A percentile compares a stretch with the other conserved stretches of the same genome.
Conservation (phyloP, 1,140 invertebrate genomes). For the Aphelenchoides avenae region DNA sequence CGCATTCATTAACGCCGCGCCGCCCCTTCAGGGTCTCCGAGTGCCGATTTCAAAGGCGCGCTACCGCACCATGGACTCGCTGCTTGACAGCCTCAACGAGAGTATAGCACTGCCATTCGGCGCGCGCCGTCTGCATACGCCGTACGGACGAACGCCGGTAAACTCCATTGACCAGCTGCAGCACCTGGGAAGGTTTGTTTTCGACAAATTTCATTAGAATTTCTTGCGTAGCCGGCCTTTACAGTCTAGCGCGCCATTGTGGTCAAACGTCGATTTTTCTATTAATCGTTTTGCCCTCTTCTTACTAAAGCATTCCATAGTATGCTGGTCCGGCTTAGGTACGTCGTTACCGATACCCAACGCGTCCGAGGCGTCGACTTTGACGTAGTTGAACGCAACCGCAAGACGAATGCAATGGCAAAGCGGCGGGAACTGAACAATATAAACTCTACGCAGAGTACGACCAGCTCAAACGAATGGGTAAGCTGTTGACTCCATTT, state of each 20-base stretch:
- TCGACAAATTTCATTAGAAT: neutral
- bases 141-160: conserved; percentile 47
- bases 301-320: too few relatives aligned
- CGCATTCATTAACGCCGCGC: conserved; percentile 7
- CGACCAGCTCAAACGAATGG: conserved; percentile 12
- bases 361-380: conserved; percentile 42
- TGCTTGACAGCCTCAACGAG: conserved; percentile 52
- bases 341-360: conserved; percentile 49
- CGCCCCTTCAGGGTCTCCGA: conserved; percentile 49
- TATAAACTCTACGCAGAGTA: conserved; percentile 7
- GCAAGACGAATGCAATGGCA: too few relatives aligned
- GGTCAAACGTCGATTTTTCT: too few relatives aligned
- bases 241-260: too few relatives aligned
- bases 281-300: conserved; percentile 6
- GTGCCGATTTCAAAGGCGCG: conserved; percentile 54
- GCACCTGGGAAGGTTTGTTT: conserved; percentile 54
- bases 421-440: too few relatives aligned
- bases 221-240: neutral
- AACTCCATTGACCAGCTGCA: conserved; percentile 46
- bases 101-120: conserved; percentile 54
- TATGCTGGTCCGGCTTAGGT: conserved; percentile 37
- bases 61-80: conserved; percentile 53
- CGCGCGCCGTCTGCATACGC: conserved; percentile 51
- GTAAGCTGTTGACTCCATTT: too few relatives aligned
- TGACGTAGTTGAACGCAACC: conserved; percentile 51